Percentiles rank a stretch among this genome's conserved stretches.
phyloP scores from a whole-genome alignment of 2,888 invertebrate species.

The Andrena minutula region DNA sequence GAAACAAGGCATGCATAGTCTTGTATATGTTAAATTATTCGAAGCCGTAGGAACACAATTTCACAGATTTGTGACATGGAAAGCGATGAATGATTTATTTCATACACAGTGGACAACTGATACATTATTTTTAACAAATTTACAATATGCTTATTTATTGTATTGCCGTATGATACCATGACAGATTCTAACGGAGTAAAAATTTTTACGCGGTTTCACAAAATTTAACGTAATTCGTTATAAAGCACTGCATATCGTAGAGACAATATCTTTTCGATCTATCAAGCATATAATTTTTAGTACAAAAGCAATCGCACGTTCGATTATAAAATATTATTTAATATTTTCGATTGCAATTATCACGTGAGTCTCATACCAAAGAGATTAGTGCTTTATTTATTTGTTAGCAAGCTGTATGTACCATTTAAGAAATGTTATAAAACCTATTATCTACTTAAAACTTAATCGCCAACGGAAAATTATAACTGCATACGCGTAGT shows the following conservation, averaged over 20 bases:
- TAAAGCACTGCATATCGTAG: slow-evolving; percentile 38
- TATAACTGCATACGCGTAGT: slow-evolving; percentile 14
- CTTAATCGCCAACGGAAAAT: background rate
- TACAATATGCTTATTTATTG: slow-evolving; percentile 49
- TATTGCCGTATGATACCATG: slow-evolving; percentile 42
- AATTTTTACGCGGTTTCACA: slow-evolving; percentile 33
- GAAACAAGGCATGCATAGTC: slow-evolving; percentile 38
- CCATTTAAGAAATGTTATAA: slow-evolving; percentile 53
- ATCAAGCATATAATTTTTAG: slow-evolving; percentile 17
- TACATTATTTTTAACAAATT: slow-evolving; percentile 28
- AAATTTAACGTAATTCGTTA: slow-evolving; percentile 34
- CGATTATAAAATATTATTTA: slow-evolving; percentile 23
- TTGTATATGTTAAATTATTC: slow-evolving; percentile 64
- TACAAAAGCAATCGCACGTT: slow-evolving; percentile 5
- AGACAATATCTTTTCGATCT: slow-evolving; percentile 6
- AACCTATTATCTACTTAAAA: slow-evolving; percentile 39
- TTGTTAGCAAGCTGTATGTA: slow-evolving; percentile 59
- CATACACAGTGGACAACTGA: slow-evolving; percentile 7
- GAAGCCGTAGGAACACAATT: slow-evolving; percentile 36
- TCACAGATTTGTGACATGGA: slow-evolving; percentile 38
- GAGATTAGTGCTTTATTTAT: slow-evolving; percentile 78
- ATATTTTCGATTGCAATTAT: slow-evolving; percentile 43
- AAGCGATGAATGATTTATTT: slow-evolving; percentile 30
- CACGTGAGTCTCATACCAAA: slow-evolving; percentile 77
- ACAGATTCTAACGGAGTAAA: slow-evolving; percentile 44